Conservation (phyloP, 2,797 vertebrate species). For the Denticeps clupeoides region DNA sequence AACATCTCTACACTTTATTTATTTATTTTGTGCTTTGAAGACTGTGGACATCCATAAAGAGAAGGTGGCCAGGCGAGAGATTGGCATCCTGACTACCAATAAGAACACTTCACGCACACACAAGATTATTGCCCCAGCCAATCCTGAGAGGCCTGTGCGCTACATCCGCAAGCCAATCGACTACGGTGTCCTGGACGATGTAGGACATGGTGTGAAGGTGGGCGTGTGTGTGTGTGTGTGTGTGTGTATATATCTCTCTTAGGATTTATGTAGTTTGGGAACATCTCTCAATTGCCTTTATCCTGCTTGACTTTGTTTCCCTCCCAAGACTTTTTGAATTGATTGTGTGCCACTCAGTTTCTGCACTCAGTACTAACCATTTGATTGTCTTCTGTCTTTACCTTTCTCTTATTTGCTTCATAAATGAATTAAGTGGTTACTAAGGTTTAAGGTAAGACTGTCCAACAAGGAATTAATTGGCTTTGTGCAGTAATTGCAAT, state of each 20-base stretch:
- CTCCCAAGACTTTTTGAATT: neutral
- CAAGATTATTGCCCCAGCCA: constrained; percentile 98
- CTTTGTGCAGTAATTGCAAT: too few species aligned
- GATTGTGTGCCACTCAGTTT: constrained; percentile 37
- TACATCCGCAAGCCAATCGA: constrained; percentile 98
- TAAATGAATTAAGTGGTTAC: constrained; percentile 96
- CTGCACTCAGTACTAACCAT: constrained; percentile 67
- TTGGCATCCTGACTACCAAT: constrained; percentile 98
- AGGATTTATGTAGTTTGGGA: neutral
- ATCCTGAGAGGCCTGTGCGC: constrained; percentile 94
- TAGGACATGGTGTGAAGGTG: constrained; percentile 98
- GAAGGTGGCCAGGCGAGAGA: constrained; percentile 96
- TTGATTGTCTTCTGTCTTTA: constrained; percentile 68
- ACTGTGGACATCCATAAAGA: constrained; percentile 99
- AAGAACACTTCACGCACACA: constrained; percentile 98
- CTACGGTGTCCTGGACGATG: constrained; percentile 96
- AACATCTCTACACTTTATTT: too few species aligned
- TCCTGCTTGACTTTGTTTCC: neutral
- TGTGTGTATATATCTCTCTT: neutral
- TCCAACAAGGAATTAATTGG: constrained; percentile 28
- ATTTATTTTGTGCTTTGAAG: constrained; percentile 47
- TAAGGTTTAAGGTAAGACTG: constrained; percentile 99
- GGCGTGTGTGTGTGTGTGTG: neutral
- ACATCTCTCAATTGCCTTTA: neutral
- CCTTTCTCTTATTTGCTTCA: constrained; percentile 77